Evolutionary conservation across 2,888 invertebrate genomes (phyloP).

Genomic region (Lingula anatina): DNA sequence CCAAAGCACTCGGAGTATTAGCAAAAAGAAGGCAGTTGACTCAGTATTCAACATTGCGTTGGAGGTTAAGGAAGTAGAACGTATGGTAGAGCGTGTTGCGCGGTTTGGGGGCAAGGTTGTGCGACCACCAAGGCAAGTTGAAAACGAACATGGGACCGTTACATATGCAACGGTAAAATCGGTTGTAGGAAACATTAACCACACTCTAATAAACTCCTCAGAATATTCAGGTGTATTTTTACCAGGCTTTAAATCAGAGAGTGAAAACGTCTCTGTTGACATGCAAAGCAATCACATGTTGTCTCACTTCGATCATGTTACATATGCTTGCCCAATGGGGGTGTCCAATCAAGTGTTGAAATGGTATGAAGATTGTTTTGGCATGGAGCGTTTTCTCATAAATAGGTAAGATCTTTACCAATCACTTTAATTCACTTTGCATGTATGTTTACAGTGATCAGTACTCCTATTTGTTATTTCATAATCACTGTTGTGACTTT

Average conservation of each 20-base stretch:
- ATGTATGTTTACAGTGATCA: neutral
- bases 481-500: too few relatives aligned
- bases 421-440: neutral
- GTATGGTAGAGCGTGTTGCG: slow-evolving; percentile 21
- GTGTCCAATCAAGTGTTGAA: slow-evolving; percentile 40
- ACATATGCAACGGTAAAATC: slow-evolving; percentile 49
- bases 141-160: slow-evolving; percentile 40
- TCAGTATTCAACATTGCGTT: slow-evolving; percentile 53
- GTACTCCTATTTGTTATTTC: neutral
- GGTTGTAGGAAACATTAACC: slow-evolving; percentile 53
- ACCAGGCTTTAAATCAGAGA: slow-evolving; percentile 40
- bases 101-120: slow-evolving; percentile 33
- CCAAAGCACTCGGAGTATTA: too few relatives aligned
- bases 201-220: slow-evolving; percentile 52
- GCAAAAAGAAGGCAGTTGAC: slow-evolving; percentile 20
- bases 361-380: slow-evolving; percentile 53
- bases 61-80: slow-evolving; percentile 41
- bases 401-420: slow-evolving; percentile 34
- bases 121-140: slow-evolving; percentile 24
- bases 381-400: slow-evolving; percentile 51
- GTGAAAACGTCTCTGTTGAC: neutral
- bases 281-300: slow-evolving; percentile 7
- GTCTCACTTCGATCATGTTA: slow-evolving; percentile 53
- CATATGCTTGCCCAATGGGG: slow-evolving; percentile 47
- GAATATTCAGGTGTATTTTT: slow-evolving; percentile 50